These are phyloP conservation scores for Xerus rutilus DNA, from an alignment of 2,797 vertebrate genomes.

Conservation along the genomic window DNA sequence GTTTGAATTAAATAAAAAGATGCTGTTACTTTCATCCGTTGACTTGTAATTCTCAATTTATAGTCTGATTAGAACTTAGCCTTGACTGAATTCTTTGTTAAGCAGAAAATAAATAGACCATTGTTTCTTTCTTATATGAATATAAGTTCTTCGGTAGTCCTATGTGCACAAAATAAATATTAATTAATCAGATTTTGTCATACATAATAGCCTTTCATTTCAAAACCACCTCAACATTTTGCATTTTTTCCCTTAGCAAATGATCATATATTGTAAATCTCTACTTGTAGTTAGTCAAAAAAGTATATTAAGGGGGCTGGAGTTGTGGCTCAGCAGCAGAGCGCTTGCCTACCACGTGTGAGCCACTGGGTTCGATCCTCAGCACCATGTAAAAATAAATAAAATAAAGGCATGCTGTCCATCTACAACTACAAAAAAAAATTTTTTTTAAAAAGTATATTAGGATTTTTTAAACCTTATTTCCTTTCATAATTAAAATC, in stretches of 20 bases:
- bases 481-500: neutral
- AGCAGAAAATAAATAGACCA: conserved; percentile 21
- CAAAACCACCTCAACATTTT: conserved; percentile 24
- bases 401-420: too few relatives aligned
- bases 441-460: neutral
- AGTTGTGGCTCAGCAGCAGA: too few relatives aligned
- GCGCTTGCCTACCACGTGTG: too few relatives aligned
- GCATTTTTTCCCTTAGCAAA: neutral
- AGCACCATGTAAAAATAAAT: too few relatives aligned
- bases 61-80: conserved; percentile 25
- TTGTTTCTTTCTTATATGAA: conserved; percentile 29
- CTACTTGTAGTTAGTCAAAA: conserved; percentile 4
- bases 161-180: conserved; percentile 18
- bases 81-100: conserved; percentile 47
- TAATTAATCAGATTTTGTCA: conserved; percentile 28
- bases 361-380: too few relatives aligned
- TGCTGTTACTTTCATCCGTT: conserved; percentile 79
- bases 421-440: too few relatives aligned
- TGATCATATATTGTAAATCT: conserved; percentile 8
- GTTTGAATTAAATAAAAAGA: conserved; percentile 89
- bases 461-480: neutral
- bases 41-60: conserved; percentile 58
- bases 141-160: neutral
- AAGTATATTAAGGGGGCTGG: neutral
- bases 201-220: conserved; percentile 33